Conservation (phyloP, 2,888 invertebrate genomes). For the Andrena trimmerana region DNA sequence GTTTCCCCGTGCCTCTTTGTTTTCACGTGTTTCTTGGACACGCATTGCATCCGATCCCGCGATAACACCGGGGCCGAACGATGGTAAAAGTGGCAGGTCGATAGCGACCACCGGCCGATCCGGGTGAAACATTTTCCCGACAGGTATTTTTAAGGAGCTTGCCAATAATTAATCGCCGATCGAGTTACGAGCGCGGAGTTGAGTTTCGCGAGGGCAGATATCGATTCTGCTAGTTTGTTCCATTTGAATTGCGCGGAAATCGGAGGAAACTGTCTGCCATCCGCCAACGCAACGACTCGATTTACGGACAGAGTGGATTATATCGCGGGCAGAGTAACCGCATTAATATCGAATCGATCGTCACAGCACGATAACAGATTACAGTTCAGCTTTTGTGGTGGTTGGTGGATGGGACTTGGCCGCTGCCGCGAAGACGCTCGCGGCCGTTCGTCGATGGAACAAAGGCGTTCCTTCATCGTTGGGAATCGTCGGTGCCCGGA, state of each 20-base stretch:
- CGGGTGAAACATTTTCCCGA: neutral
- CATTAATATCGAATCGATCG: constrained; percentile 51
- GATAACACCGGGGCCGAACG: neutral
- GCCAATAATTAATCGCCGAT: neutral
- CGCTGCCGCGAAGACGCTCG: constrained; percentile 11
- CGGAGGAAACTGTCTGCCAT: neutral
- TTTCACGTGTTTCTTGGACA: constrained; percentile 26
- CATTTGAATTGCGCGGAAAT: neutral
- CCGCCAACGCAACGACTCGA: neutral
- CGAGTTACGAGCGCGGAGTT: neutral
- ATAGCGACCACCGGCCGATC: constrained; percentile 7
- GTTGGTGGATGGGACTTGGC: constrained; percentile 1
- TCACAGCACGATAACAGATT: constrained; percentile 54
- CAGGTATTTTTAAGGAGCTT: neutral
- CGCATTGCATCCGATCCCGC: constrained; percentile 19
- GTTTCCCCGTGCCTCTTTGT: constrained; percentile 37
- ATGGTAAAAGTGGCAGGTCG: constrained; percentile 13
- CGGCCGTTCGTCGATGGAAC: constrained; percentile 32
- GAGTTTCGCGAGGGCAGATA: neutral
- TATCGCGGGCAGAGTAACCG: constrained; percentile 3
- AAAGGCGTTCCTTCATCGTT: constrained; percentile 55
- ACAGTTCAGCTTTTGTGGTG: constrained; percentile 53
- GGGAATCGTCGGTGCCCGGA: constrained; percentile 19
- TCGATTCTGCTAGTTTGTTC: neutral
- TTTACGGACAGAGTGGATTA: neutral